These are phyloP conservation scores for Rostratula benghalensis DNA, from an alignment of 2,113 vertebrate species.

Conservation along the genomic window DNA sequence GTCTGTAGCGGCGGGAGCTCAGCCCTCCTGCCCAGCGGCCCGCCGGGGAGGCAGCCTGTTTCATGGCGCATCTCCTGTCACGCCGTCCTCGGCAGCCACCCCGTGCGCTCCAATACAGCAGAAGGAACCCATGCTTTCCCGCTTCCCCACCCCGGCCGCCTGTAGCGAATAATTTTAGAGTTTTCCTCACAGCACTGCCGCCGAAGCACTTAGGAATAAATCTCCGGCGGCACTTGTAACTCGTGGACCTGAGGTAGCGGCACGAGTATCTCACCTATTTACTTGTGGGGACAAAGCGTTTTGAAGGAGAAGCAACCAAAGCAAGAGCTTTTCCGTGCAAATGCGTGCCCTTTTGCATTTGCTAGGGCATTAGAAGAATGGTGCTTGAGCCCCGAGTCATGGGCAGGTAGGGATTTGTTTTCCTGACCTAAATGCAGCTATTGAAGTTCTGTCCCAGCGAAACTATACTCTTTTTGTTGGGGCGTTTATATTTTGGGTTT, in stretches of 20 bases:
- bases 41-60: neutral
- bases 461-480: neutral
- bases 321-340: neutral
- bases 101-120: accelerated
- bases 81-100: neutral
- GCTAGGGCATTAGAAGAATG: no score
- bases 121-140: accelerated
- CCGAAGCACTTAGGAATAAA: neutral
- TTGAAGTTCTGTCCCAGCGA: neutral
- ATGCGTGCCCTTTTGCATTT: accelerated
- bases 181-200: neutral
- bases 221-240: accelerated
- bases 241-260: neutral
- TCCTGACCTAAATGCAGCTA: neutral
- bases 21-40: neutral
- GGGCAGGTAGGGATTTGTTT: neutral
- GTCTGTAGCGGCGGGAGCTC: neutral
- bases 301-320: neutral
- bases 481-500: neutral
- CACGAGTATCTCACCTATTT: neutral
- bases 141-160: neutral
- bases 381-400: neutral
- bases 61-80: neutral
- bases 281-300: neutral
- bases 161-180: accelerated